These are phyloP conservation scores for Diploptera punctata DNA, from an alignment of 2,888 invertebrate species.

Conservation along the genomic window DNA sequence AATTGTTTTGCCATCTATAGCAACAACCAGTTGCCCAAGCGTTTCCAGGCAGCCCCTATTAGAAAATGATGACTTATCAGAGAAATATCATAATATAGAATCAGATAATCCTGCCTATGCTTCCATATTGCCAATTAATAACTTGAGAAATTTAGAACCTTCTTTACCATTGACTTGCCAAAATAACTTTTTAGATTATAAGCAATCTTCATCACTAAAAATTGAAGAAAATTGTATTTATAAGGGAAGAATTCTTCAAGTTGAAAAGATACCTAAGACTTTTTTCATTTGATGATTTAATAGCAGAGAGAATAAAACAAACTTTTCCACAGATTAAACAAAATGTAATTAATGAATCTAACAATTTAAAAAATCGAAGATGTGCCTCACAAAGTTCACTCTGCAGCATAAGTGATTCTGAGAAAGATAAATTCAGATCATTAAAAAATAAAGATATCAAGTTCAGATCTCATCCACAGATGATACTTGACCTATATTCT, in stretches of 20 bases:
- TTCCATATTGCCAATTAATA: too few relatives aligned
- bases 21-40: too few relatives aligned
- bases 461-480: neutral
- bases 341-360: neutral
- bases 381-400: neutral
- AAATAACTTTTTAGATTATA: too few relatives aligned
- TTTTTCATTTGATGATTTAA: conserved; percentile 17
- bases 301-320: neutral
- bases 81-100: too few relatives aligned
- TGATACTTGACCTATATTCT: neutral
- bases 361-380: neutral
- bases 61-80: too few relatives aligned
- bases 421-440: too few relatives aligned
- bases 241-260: neutral
- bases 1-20: too few relatives aligned
- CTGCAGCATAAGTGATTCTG: neutral
- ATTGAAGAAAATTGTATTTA: neutral
- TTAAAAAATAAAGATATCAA: too few relatives aligned
- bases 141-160: too few relatives aligned
- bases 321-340: neutral
- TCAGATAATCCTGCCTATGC: too few relatives aligned
- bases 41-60: too few relatives aligned
- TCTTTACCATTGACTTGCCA: too few relatives aligned
- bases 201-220: neutral
- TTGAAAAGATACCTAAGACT: neutral